These are phyloP conservation scores for Anastrepha obliqua DNA, from an alignment of 1,140 invertebrate genomes.

Conservation along the genomic window DNA sequence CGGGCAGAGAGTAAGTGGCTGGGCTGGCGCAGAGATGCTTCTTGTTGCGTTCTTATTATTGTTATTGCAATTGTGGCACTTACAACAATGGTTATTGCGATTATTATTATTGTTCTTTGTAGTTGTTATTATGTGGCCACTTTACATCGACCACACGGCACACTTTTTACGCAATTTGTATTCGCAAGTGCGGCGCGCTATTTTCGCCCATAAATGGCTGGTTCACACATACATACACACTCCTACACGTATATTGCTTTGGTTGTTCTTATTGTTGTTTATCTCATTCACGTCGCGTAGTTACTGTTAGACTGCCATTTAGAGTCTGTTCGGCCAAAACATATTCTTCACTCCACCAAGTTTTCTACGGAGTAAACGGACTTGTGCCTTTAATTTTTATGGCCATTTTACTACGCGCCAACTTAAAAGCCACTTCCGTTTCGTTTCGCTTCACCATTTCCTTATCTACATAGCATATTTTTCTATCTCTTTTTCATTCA, in stretches of 20 bases:
- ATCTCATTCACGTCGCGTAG: not conserved
- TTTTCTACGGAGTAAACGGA: not conserved
- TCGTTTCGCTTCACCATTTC: not conserved
- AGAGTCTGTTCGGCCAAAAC: no score
- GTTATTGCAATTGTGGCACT: conserved; percentile 30
- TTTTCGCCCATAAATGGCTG: not conserved
- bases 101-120: not conserved
- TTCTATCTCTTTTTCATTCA: not conserved
- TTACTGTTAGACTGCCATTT: no score
- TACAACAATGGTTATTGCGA: not conserved
- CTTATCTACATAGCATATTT: not conserved
- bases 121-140: conserved; percentile 16
- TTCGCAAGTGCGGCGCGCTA: not conserved
- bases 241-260: not conserved
- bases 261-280: not conserved
- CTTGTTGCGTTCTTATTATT: conserved; percentile 13
- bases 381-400: not conserved
- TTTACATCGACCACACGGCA: not conserved
- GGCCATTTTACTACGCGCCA: not conserved
- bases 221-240: no score
- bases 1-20: no score
- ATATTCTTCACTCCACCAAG: not conserved
- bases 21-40: not conserved
- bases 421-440: conserved; percentile 40
- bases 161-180: not conserved